These are phyloP conservation scores for Pitta sordida DNA, from an alignment of 2,113 vertebrate species.

Conservation along the genomic window DNA sequence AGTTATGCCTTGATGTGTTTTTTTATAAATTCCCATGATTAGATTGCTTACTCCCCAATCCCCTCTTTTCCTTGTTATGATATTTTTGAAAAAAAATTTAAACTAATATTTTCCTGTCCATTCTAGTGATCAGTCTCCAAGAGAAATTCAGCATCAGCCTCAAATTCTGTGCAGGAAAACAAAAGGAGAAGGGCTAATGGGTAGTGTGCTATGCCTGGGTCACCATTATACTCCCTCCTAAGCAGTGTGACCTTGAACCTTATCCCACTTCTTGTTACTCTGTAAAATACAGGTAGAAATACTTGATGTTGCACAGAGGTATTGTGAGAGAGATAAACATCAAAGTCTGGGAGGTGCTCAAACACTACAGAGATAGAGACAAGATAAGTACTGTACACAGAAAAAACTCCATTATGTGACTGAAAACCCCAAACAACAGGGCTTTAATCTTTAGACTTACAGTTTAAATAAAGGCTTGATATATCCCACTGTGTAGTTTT, in stretches of 20 bases:
- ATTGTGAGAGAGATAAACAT: slow-evolving; percentile 24
- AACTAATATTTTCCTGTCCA: background rate
- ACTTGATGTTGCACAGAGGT: background rate
- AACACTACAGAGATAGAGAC: slow-evolving; percentile 29
- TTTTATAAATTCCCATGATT: background rate
- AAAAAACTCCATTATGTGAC: background rate
- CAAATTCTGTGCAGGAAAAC: background rate
- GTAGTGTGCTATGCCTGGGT: background rate
- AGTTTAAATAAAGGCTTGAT: slow-evolving; percentile 20
- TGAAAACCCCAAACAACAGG: background rate
- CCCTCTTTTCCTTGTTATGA: background rate
- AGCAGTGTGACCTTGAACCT: background rate
- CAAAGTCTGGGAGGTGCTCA: slow-evolving; percentile 40
- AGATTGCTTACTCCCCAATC: background rate
- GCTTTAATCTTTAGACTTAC: slow-evolving; percentile 12
- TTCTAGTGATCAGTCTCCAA: background rate
- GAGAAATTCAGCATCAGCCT: background rate
- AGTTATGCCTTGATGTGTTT: background rate
- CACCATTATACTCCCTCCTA: background rate
- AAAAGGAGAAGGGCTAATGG: background rate
- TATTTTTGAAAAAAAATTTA: background rate
- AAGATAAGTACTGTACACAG: slow-evolving; percentile 21
- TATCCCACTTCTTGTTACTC: background rate
- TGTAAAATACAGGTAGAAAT: background rate
- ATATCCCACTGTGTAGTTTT: background rate